phyloP scores from a whole-genome alignment of 2,113 vertebrate genomes.

The Dipodomys merriami region DNA sequence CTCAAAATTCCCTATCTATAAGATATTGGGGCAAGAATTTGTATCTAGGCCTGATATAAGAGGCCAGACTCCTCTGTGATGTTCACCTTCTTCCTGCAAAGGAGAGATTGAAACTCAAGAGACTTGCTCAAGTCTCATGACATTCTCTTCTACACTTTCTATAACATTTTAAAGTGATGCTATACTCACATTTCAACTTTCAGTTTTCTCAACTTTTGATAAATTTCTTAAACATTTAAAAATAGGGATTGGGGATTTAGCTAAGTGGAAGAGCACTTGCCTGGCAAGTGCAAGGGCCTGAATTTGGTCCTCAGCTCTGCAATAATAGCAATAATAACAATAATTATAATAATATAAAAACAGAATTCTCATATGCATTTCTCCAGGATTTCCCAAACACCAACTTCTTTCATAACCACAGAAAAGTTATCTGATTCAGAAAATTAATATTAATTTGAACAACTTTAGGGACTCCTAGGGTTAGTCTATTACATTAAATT shows the following conservation, averaged over 20 bases:
- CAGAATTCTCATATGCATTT: neutral
- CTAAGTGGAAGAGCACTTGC: no score
- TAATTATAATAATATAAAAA: no score
- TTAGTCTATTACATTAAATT: neutral
- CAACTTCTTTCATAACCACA: neutral
- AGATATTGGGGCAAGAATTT: conserved; percentile 4
- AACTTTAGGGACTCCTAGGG: no score
- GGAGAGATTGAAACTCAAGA: neutral
- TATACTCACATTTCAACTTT: conserved; percentile 8
- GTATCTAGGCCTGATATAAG: neutral
- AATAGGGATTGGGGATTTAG: neutral
- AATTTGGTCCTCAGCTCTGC: no score
- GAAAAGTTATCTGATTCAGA: neutral
- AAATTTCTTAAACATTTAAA: neutral
- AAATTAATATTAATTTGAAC: neutral
- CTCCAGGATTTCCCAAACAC: neutral
- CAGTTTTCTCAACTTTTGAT: neutral
- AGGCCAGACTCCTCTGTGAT: neutral
- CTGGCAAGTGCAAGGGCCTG: no score
- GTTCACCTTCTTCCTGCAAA: neutral
- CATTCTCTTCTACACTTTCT: neutral
- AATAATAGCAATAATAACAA: no score
- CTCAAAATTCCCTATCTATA: neutral
- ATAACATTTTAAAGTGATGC: neutral
- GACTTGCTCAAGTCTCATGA: neutral